Base-by-base conservation (phyloP, 2,113 vertebrate species). In the Atlantisia rogersi region DNA sequence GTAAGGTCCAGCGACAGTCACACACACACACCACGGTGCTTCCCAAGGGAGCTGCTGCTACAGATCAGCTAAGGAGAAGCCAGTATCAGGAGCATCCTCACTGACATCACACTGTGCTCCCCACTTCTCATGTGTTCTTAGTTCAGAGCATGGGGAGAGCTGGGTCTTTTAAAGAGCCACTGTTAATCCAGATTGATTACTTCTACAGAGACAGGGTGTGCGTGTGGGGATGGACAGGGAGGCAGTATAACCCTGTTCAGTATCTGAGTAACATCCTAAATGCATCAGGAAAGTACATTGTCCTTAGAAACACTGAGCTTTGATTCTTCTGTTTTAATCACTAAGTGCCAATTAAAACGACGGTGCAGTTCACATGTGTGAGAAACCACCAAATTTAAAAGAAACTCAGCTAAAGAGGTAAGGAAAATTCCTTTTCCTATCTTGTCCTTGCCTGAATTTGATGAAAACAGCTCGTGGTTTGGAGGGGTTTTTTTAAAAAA, bases 131-230 rank as follows among this genome's bases (percentile, higher is more conserved):
- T 6, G 3, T 0, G 25, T 25, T 69, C 82, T 74, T 8, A 1
- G 11, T 6, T 22, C 8, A 25, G 86, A 82, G 50, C 86, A 69
- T 24, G 48, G 58, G 62, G 73, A 39, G 59, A 68, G 74, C 1
- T 39, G 88, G 80, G 80, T 9, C 42, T 29, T 62, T 14, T 9
- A 19, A 25, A 25, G 35, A 77, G 3, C 16, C 46, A 52, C 22
- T 58, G 2, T 12, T 28, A 5, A 29, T 3, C 6, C 0, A 53
- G 65, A 8, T 5, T 2, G 11, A 7, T 52, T n/a, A 28, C 56
- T 50, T 26, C 77, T 50, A 70, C 0, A 28, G 74, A 52, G 58
- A 35, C 6, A 35, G 50, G n/a, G 7, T 5, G 71, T 48, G 71
- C 5, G 14, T 4, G 48, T 31, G 62, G 40, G 70, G 56, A 37